Base-by-base conservation (phyloP, 2,113 vertebrate species). In the Saguinus imperator region DNA sequence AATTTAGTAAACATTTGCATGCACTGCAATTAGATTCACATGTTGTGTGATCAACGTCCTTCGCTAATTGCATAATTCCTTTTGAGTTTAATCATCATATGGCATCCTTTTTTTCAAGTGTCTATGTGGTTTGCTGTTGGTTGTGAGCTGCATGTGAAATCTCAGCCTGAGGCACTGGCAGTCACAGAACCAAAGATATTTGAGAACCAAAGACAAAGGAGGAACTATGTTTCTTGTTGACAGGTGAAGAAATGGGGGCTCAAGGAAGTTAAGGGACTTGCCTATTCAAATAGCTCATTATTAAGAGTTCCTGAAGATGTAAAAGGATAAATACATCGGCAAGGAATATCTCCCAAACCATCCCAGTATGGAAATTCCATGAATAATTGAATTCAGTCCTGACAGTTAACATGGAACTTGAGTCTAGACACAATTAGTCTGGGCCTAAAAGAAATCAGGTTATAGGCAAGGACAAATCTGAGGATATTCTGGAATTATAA, bases 31-130 rank as follows among this genome's bases (percentile, higher is more conserved):
- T 21, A 98, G 92, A 37, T 70, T 97, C 68, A 40, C 95, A 48
- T 94, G 17, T 87, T 97, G 89, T 68, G 72, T 80, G 83, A 76
- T 57, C 80, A 79, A 66, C 5, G 3, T 20, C 29, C 52, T 64
- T 94, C 91, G 94, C 94, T 97, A 98, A 61, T 96, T 95, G 77
- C 87, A 92, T 70, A 85, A 95, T 73, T 98, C 92, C 68, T 94
- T 95, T 98, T 91, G 79, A 92, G 91, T 0, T 21, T 89, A 92
- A 92, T 95, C 27, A 77, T 97, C 25, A 88, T 43, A 96, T 94
- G 97, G 93, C 83, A n/a, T 84, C 68, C 14, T 93, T 94, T 52
- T 79, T 84, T 52, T 43, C 88, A 72, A 45, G 35, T 55, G 45
- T 96, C 91, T 37, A 0, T 2, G 11, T 43, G 58, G 79, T 85